phyloP scores from a whole-genome alignment of 2,113 vertebrate species.

The Gasterosteus aculeatus region DNA sequence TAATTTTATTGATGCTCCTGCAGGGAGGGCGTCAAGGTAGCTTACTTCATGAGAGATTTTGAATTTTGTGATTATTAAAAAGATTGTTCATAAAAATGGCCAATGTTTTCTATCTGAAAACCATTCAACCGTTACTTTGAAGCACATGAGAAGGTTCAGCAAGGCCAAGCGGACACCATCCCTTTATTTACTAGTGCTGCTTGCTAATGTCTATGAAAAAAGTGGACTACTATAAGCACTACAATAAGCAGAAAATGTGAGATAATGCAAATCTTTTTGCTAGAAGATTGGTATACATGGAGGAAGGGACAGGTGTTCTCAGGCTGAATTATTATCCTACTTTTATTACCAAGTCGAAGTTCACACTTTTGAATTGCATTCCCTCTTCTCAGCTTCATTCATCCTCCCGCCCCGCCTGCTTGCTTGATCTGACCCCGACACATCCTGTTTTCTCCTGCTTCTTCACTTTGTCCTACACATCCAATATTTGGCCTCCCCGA shows the following conservation, averaged over 20 bases:
- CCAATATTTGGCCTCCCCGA: constrained; percentile 56
- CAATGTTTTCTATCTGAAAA: too few species aligned
- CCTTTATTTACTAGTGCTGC: too few species aligned
- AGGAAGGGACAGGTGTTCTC: constrained; percentile 43
- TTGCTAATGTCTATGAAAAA: too few species aligned
- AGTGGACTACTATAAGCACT: too few species aligned
- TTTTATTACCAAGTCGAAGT: constrained; percentile 60
- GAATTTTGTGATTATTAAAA: too few species aligned
- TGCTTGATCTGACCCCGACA: constrained; percentile 55
- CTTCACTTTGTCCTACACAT: constrained; percentile 53
- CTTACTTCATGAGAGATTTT: too few species aligned
- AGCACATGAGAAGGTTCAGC: too few species aligned
- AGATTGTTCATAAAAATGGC: too few species aligned
- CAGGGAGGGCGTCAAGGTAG: too few species aligned
- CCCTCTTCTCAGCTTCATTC: constrained; percentile 22
- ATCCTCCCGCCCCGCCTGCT: constrained; percentile 25
- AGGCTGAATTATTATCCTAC: constrained; percentile 28
- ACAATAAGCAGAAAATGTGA: background rate
- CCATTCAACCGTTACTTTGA: too few species aligned
- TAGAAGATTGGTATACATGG: background rate
- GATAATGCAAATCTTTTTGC: background rate
- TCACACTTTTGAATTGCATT: constrained; percentile 37
- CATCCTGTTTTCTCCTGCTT: constrained; percentile 71
- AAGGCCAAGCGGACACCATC: too few species aligned
- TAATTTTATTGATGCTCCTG: too few species aligned